A percentile compares a stretch with the other conserved stretches of the same genome.
Conservation (phyloP, 2,888 invertebrate species). For the Nomada flava region DNA sequence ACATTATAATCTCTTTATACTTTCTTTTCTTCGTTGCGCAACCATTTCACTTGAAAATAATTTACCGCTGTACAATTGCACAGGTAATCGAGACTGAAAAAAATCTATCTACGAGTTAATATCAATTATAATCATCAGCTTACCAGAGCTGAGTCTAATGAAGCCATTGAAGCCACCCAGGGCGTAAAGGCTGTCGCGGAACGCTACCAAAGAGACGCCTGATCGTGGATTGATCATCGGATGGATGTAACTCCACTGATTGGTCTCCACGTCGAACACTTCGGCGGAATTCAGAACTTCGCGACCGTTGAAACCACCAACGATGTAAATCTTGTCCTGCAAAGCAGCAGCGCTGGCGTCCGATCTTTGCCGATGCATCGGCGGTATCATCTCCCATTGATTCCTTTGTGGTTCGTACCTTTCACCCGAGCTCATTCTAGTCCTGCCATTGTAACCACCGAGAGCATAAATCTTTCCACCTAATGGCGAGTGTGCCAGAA, state of each 20-base stretch:
- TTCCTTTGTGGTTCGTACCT: slow-evolving; percentile 91
- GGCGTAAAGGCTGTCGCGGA: slow-evolving; percentile 89
- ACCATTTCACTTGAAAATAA: too few species aligned
- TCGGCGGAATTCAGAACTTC: slow-evolving; percentile 91
- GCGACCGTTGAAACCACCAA: slow-evolving; percentile 92
- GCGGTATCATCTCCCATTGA: slow-evolving; percentile 91
- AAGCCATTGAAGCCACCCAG: slow-evolving; percentile 93
- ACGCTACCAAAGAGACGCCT: slow-evolving; percentile 90
- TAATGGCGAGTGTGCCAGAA: slow-evolving; percentile 68
- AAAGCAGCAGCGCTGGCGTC: slow-evolving; percentile 91
- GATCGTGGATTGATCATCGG: slow-evolving; percentile 91
- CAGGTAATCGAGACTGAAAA: not conserved
- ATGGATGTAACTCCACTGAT: slow-evolving; percentile 90
- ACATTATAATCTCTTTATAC: too few species aligned
- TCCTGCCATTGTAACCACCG: slow-evolving; percentile 92
- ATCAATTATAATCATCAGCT: slow-evolving; percentile 64
- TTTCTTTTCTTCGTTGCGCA: too few species aligned
- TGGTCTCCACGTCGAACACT: slow-evolving; percentile 88
- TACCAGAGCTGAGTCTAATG: slow-evolving; percentile 88
- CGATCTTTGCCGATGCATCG: slow-evolving; percentile 91
- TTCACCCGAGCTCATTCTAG: slow-evolving; percentile 91
- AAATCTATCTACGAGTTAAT: not conserved
- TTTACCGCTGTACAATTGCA: not conserved
- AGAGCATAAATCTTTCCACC: slow-evolving; percentile 91
- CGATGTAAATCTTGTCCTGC: slow-evolving; percentile 90